phyloP scores from a whole-genome alignment of 2,797 vertebrate species.

The Sebastolobus alascanus region DNA sequence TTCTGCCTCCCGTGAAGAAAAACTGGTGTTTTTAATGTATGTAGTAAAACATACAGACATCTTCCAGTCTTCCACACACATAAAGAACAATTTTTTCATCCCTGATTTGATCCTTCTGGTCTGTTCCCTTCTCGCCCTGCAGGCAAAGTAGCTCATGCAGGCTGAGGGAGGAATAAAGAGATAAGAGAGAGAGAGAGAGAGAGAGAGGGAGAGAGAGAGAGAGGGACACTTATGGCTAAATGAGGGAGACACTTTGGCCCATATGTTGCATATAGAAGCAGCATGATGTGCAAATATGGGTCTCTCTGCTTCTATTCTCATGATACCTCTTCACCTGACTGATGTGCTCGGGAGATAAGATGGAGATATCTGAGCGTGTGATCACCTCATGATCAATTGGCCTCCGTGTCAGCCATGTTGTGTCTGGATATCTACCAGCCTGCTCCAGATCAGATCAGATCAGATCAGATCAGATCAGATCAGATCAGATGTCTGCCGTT shows the following conservation, averaged over 20 bases:
- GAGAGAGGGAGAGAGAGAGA: neutral
- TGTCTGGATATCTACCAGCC: conserved; percentile 1
- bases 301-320: neutral
- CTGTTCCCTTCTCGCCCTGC: conserved; percentile 53
- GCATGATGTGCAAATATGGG: conserved; percentile 29
- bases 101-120: conserved; percentile 60
- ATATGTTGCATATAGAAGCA: conserved; percentile 40
- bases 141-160: conserved; percentile 48
- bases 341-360: conserved; percentile 5
- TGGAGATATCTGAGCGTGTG: neutral
- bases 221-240: conserved; percentile 18
- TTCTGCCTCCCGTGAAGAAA: neutral
- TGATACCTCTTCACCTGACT: conserved; percentile 6
- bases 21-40: neutral
- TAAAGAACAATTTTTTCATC: conserved; percentile 47
- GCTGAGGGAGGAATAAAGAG: conserved; percentile 26
- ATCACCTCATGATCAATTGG: conserved; percentile 3
- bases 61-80: conserved; percentile 30
- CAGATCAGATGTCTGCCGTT: conserved; percentile 1
- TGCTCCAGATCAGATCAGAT: too few relatives aligned
- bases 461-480: too few relatives aligned
- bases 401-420: conserved; percentile 20
- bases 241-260: conserved; percentile 42
- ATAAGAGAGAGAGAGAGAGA: neutral
- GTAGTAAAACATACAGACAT: conserved; percentile 4